These are phyloP conservation scores for Automeris io DNA, from an alignment of 2,888 invertebrate species.

Conservation along the genomic window DNA sequence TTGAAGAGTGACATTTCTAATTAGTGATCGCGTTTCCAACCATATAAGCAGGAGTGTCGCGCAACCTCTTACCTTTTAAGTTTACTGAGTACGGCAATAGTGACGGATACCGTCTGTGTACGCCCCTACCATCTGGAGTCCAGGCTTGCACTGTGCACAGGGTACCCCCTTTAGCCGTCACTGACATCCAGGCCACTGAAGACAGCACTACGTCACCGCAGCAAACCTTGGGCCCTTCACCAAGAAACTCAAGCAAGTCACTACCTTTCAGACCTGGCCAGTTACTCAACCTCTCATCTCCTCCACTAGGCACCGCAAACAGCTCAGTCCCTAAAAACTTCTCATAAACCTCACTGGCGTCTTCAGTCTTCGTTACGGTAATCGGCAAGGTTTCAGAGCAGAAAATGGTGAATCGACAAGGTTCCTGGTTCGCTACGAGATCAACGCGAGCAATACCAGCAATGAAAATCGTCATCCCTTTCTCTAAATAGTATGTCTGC, in stretches of 20 bases:
- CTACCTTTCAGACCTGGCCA: slow-evolving; percentile 82
- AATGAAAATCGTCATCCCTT: slow-evolving; percentile 85
- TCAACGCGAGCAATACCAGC: slow-evolving; percentile 94
- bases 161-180: slow-evolving; percentile 74
- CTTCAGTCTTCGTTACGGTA: slow-evolving; percentile 80
- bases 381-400: slow-evolving; percentile 85
- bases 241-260: slow-evolving; percentile 73
- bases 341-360: slow-evolving; percentile 85
- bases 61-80: slow-evolving; percentile 80
- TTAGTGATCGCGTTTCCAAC: slow-evolving; percentile 51
- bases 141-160: slow-evolving; percentile 80
- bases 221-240: slow-evolving; percentile 60
- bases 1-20: slow-evolving; percentile 21
- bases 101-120: slow-evolving; percentile 82
- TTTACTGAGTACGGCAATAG: slow-evolving; percentile 82
- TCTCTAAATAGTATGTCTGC: slow-evolving; percentile 82
- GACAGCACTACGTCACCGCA: slow-evolving; percentile 90
- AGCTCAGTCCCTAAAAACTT: slow-evolving; percentile 83
- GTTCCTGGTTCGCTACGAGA: slow-evolving; percentile 63
- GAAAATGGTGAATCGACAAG: slow-evolving; percentile 86
- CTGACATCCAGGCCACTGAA: slow-evolving; percentile 88
- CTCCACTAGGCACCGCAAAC: slow-evolving; percentile 83
- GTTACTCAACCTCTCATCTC: slow-evolving; percentile 77
- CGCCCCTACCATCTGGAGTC: slow-evolving; percentile 87
- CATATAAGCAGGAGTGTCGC: slow-evolving; percentile 79